phyloP scores from a whole-genome alignment of 2,888 invertebrate species.

The Cryptus viduatorius region DNA sequence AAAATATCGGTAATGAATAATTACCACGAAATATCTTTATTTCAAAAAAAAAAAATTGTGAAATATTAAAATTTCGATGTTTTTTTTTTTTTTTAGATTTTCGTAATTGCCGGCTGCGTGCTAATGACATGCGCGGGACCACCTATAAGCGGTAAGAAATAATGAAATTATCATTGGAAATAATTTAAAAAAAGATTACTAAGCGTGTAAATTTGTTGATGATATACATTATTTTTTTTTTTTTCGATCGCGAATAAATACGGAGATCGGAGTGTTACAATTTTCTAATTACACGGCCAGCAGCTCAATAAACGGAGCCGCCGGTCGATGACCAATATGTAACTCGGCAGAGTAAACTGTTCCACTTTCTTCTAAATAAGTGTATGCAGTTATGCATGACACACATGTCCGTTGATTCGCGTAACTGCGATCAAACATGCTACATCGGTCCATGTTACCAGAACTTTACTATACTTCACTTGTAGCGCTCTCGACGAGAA shows the following conservation, averaged over 20 bases:
- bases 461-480: background rate
- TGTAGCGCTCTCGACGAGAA: background rate
- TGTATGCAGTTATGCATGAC: slow-evolving; percentile 76
- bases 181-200: too few relatives aligned
- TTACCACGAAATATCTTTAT: background rate
- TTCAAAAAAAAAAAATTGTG: background rate
- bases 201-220: slow-evolving; percentile 31
- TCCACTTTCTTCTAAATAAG: slow-evolving; percentile 75
- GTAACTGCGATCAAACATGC: slow-evolving; percentile 62
- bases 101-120: slow-evolving; percentile 71
- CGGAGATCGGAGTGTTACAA: slow-evolving; percentile 3
- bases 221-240: slow-evolving; percentile 26
- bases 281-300: slow-evolving; percentile 44
- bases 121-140: slow-evolving; percentile 72
- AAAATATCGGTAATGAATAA: background rate
- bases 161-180: background rate
- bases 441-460: background rate
- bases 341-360: slow-evolving; percentile 73
- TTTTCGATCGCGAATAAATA: background rate
- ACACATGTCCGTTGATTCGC: slow-evolving; percentile 75
- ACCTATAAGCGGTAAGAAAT: slow-evolving; percentile 74
- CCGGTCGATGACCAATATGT: slow-evolving; percentile 64
- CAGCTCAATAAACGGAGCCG: slow-evolving; percentile 30
- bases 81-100: slow-evolving; percentile 60
- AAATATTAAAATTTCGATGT: background rate